Evolutionary conservation across 2,888 invertebrate species (phyloP), one percentile per base, ranked within the genome.

Genomic region (Synanthedon tipuliformis): DNA sequence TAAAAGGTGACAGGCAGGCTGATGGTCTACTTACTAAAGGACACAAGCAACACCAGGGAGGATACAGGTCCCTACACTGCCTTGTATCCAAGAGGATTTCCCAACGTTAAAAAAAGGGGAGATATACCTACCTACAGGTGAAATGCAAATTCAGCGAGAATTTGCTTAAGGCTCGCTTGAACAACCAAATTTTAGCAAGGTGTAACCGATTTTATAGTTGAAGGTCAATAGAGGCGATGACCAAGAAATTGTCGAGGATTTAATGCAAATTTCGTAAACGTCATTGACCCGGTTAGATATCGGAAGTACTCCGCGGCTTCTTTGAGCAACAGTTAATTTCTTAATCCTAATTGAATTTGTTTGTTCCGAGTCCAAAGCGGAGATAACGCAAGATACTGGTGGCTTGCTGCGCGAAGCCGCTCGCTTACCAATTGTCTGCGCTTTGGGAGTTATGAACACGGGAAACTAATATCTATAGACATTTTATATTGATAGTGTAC

Each of bases 341-440:
- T 85, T 84, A 84, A 85, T 83, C 78, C 82, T 85, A 84, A 86
- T 84, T 86, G 85, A 84, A 78, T 85, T 85, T 85, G 81, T 83
- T 84, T 83, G 85, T 86, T 77, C 72, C 70, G 68, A 66, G 67
- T 64, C 66, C 65, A 61, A 57, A 64, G 66, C 61, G 57, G 64
- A 64, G 79, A 83, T 83, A 82, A 76, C 73, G 75, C 65, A 71
- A 77, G 68, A 67, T 62, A 60, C 57, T 16, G 16, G 15, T 18
- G 61, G 65, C 70, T 34, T 10, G 34, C 34, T 34, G 34, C 63
- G 12, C 11, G 63, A 65, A 65, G 68, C 66, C 64, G 60, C 55
- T 59, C 59, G 62, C 65, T 68, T 72, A 68, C 70, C 72, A 71
- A 81, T 81, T 78, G 77, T 79, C 70, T 60, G 62, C 52, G 53